Base-by-base conservation (phyloP, 37 sponge, comb jelly and placozoan genomes). In the Geodia barretti region DNA sequence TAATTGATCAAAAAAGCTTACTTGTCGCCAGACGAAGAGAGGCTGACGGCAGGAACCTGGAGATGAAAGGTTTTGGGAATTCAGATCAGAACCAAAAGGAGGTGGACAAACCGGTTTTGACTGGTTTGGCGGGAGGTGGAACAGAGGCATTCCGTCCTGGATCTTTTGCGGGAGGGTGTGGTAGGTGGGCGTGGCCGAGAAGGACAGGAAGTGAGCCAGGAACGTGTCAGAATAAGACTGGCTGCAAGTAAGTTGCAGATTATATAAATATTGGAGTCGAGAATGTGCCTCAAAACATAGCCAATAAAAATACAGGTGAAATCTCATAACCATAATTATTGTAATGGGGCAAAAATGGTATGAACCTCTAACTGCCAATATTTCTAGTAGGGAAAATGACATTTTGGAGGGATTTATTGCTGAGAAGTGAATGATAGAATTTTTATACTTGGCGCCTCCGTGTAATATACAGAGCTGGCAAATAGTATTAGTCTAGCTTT, bases 131-230 rank as follows among this genome's bases (percentile, higher is more conserved):
- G 79, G 88, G 70, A 90, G 43, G 66, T 79, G 83, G 81, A 94
- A 94, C 32, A 94, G 79, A 41, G 94, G 94, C 76, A 90, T 79
- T 2, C 91, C 91, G 47, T 89, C 82, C 4, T 62, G 69, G 4
- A 73, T 64, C 14, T 72, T 70, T 34, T 90, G 70, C 4, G 94
- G 94, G 30, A 94, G 42, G 37, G 83, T 79, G 74, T 77, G 62
- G 72, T 71, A 74, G 32, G 74, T 62, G 26, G 90, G 70, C 2
- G 64, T 73, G 66, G 84, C 64, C 4, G 94, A 75, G 73, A 93
- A 89, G 43, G 83, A 68, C 41, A 86, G 74, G 68, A 93, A 77
- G 73, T 89, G 94, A 36, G 67, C 82, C 40, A 93, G 65, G n/a
- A 93, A 42, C 7, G 73, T 58, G 59, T 93, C 94, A 61, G 94